Base-by-base conservation (phyloP, 37 sponge, comb jelly and placozoan species). In the Eunapius fragilis region DNA sequence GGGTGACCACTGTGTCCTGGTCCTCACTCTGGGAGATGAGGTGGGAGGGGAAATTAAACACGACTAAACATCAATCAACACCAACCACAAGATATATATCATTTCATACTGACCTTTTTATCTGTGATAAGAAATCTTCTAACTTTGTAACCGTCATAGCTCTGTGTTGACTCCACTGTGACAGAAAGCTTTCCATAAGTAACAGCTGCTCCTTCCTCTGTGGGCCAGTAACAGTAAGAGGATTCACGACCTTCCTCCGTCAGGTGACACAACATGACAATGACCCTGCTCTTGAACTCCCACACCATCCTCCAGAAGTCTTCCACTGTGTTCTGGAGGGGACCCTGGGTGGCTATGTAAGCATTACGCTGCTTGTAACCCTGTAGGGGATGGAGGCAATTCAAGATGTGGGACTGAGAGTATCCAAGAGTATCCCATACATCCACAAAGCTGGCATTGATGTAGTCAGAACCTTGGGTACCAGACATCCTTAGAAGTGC, bases 371-470 rank as follows among this genome's bases (percentile, higher is more conserved):
- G 83, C 79, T 91, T 91, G 83, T 91, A 91, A 31, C 91, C 91
- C 91, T 91, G 30, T 22, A n/a, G 68, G 30, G 2, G 37, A 77
- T 12, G 38, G 35, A 6, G 70, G 70, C 25, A 68, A 24, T 33
- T 24, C 41, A 27, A 41, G n/a, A 26, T 38, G 69, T 22, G 22
- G 1, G 12, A 72, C 25, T 33, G 12, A 13, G n/a, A 30, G 31
- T 32, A 72, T 30, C 31, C 77, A 37, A 24, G 37, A 50, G 58
- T 58, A 17, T 58, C 58, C 23, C 91, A 82, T 67, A 91, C 91
- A 86, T 91, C 91, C 68, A 91, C 70, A 71, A 91, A 91, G 79
- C 91, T 91, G 77, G 91, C 91, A 83, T 91, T 91, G 87, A 91
- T 91, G 68, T 91, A 91, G 13, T 91, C 91, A 25, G 91, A 86